Evolutionary conservation across 2,888 invertebrate genomes (phyloP), one percentile per base, ranked within the genome.

Genomic region (Agrotis exclamationis): DNA sequence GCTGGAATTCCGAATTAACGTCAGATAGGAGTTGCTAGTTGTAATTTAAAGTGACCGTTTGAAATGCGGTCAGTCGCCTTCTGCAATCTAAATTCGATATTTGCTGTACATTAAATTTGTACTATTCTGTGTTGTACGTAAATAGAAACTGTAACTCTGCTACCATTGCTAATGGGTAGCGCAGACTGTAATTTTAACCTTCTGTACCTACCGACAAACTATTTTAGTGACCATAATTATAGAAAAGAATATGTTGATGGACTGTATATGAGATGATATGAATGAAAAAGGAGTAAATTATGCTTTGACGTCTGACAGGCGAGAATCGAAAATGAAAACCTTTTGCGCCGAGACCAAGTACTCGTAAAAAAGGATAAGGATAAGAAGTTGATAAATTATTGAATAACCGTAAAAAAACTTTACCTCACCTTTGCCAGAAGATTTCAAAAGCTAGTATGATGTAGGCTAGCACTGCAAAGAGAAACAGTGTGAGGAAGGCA

Each of bases 401-500:
- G 1, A 39, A 39, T 39, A 2, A 39, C 11, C 9, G 9, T 39
- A 39, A 39, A 33, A 33, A 0, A 2, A 1, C 22, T 47, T 13
- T 1, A n/a, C 3, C 11, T 71, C 68, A 93, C 94, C 89, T 90
- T 59, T 87, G 79, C 78, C 85, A 89, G 9, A 89, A n/a, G 7
- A 90, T 84, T 81, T 96, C 95, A 1, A 86, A 53, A 0, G 79
- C 50, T 50, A 94, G 76, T 65, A 95, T 89, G 2, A 90, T 1
- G 2, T 88, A 58, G 0, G 94, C 85, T 3, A 93, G 69, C 3
- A 91, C 1, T 0, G 87, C 74, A 0, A 88, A 84, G 18, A 85
- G 81, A 1, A 89, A 80, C n/a, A 96, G 89, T 53, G 94, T 71
- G 0, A 90, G 79, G 65, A 95, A 94, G 0, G 95, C 95, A 0